These are phyloP conservation scores for Cyanoderma ruficeps DNA, from an alignment of 2,113 vertebrate species.

Conservation along the genomic window DNA sequence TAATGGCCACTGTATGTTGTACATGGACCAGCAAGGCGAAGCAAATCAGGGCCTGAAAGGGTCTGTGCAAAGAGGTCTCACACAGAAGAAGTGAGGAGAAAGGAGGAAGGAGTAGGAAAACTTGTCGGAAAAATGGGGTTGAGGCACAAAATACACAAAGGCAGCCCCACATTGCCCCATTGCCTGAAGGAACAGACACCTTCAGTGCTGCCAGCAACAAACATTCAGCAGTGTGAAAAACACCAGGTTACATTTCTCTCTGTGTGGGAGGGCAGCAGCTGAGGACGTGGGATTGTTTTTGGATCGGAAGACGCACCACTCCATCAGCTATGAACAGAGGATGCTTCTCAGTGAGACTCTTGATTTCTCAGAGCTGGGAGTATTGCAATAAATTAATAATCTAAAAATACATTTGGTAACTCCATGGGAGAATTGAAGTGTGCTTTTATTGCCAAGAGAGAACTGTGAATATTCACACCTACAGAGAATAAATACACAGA, in stretches of 20 bases:
- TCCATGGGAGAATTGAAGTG: background rate
- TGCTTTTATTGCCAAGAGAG: background rate
- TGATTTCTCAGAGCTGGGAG: background rate
- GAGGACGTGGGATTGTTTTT: background rate
- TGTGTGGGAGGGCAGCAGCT: background rate
- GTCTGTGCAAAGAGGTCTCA: background rate
- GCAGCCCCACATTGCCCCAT: background rate
- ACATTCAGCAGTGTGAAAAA: background rate
- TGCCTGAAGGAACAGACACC: background rate
- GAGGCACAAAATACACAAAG: background rate
- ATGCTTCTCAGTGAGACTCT: background rate
- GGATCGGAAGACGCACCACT: background rate
- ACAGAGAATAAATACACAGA: background rate
- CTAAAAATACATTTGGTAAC: background rate
- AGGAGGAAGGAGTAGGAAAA: background rate
- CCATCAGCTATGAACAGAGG: background rate
- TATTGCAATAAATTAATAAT: background rate
- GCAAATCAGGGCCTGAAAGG: background rate
- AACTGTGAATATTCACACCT: background rate
- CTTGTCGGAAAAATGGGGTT: background rate
- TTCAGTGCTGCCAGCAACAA: background rate
- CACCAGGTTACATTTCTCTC: background rate
- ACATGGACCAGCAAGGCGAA: background rate
- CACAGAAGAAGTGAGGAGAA: background rate
- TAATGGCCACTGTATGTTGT: fast-evolving